These are phyloP conservation scores for Tyria jacobaeae DNA, from an alignment of 2,888 invertebrate species.

Conservation along the genomic window DNA sequence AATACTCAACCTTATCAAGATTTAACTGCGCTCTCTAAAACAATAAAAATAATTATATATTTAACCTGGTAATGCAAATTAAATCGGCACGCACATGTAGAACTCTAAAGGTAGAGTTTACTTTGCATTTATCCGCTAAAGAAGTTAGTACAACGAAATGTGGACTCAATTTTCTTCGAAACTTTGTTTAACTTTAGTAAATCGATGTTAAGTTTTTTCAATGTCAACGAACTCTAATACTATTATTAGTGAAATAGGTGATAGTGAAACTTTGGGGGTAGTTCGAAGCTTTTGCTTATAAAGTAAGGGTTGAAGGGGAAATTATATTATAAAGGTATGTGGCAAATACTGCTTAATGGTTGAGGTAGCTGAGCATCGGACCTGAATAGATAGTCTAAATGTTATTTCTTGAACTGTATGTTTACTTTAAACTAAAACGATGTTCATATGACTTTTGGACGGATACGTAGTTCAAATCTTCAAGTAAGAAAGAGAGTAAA, in stretches of 20 bases:
- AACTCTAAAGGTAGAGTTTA: background rate
- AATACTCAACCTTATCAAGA: no score
- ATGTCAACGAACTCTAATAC: conserved; percentile 55
- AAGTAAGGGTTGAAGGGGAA: background rate
- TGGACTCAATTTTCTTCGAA: conserved; percentile 28
- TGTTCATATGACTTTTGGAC: no score
- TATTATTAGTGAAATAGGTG: conserved; percentile 19
- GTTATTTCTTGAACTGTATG: no score
- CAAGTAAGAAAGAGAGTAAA: no score
- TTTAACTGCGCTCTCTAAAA: no score
- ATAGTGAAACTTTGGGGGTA: conserved; percentile 2
- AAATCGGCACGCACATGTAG: background rate
- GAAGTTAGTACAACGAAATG: background rate
- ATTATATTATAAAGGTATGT: background rate
- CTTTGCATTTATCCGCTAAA: background rate
- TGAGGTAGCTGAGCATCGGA: no score
- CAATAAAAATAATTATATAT: no score
- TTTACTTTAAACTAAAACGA: no score
- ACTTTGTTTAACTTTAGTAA: conserved; percentile 44
- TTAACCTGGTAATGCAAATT: no score
- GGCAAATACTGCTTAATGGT: no score
- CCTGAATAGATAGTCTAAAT: no score
- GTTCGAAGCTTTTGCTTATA: conserved; percentile 3
- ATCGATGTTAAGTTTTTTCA: conserved; percentile 52
- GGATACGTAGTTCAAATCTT: no score